Evolutionary conservation across 2,888 invertebrate genomes (phyloP).

Genomic region (Mesorhabditis belari): DNA sequence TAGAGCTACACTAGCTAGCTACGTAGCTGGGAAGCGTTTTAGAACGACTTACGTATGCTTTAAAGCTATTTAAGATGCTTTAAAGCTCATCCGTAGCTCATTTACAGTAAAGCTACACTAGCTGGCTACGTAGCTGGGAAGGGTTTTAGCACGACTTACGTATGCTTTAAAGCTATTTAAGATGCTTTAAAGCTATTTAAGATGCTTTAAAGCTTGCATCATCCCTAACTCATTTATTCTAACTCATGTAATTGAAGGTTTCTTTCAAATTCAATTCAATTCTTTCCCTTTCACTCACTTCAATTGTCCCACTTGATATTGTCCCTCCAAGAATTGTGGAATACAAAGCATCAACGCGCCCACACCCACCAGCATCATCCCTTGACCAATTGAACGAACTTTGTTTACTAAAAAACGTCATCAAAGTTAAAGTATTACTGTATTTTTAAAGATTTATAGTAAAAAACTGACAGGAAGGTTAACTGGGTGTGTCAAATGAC

Average conservation of each 20-base stretch:
- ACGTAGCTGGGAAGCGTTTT: background rate
- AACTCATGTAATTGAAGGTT: background rate
- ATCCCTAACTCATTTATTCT: too few relatives aligned
- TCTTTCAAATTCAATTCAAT: too few relatives aligned
- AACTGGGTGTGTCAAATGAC: too few relatives aligned
- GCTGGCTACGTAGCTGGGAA: background rate
- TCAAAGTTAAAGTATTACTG: background rate
- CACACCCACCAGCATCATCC: conserved; percentile 31
- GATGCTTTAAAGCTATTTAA: too few relatives aligned
- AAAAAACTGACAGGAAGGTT: too few relatives aligned
- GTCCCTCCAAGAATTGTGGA: conserved; percentile 27
- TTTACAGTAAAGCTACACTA: too few relatives aligned
- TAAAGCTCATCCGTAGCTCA: too few relatives aligned
- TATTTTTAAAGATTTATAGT: background rate
- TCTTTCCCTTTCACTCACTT: too few relatives aligned
- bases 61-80: too few relatives aligned
- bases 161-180: too few relatives aligned
- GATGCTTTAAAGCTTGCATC: too few relatives aligned
- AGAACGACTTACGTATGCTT: conserved; percentile 3
- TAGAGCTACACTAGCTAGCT: too few relatives aligned
- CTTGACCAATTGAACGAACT: conserved; percentile 23
- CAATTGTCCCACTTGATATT: conserved; percentile 16
- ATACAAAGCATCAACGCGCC: conserved; percentile 24
- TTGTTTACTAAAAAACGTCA: conserved; percentile 30
- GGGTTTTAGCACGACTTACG: background rate